These are phyloP conservation scores for Aythya baeri DNA, from an alignment of 2,113 vertebrate genomes.

Conservation along the genomic window DNA sequence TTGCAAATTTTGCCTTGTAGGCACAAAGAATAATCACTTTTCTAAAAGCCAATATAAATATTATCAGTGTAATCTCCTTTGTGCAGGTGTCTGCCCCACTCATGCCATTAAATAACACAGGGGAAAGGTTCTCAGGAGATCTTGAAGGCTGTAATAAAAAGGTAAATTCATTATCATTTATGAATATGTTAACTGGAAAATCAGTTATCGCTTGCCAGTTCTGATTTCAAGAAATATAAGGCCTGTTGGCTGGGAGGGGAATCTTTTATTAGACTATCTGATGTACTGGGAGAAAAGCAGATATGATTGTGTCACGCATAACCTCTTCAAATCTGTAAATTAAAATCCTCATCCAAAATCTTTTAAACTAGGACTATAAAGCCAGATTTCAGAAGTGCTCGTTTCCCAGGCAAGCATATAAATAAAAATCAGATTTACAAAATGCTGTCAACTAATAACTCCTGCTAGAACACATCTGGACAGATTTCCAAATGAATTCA, in stretches of 20 bases:
- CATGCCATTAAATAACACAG: background rate
- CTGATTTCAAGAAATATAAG: background rate
- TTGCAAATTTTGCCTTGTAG: background rate
- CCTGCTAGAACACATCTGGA: conserved; percentile 43
- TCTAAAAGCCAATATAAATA: background rate
- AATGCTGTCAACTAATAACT: conserved; percentile 15
- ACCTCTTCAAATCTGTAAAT: conserved; percentile 11
- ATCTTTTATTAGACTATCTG: background rate
- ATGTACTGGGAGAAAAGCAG: background rate
- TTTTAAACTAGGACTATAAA: conserved; percentile 13
- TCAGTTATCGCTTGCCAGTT: background rate
- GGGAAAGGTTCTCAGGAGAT: background rate
- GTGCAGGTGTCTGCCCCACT: background rate
- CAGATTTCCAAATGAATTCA: conserved; percentile 35
- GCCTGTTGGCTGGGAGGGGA: background rate
- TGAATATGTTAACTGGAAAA: background rate
- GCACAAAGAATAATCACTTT: background rate
- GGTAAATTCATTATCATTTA: background rate
- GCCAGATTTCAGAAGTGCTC: conserved; percentile 50
- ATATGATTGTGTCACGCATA: background rate
- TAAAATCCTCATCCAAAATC: background rate
- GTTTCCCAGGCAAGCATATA: background rate
- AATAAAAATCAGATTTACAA: conserved; percentile 42
- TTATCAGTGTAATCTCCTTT: background rate
- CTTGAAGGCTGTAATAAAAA: background rate